Evolutionary conservation across 2,888 invertebrate genomes (phyloP), one percentile per base, ranked within the genome.

Genomic region (Amiota minor): DNA sequence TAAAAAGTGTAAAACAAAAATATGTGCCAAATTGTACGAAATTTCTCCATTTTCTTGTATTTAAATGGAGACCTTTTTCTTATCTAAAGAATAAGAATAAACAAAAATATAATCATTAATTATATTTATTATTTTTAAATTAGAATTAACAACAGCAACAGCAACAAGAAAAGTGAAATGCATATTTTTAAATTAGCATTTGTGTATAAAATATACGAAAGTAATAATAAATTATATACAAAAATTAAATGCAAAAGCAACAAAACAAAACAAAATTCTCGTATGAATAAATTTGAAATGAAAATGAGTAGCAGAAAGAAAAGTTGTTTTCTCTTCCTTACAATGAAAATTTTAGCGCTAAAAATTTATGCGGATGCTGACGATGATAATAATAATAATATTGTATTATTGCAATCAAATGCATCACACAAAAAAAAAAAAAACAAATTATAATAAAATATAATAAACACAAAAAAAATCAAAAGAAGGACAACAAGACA

Each of bases 21-120:
- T 87, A 88, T 89, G 88, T 88, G 88, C 88, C 88, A 88, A 88
- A 88, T 88, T 89, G 88, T 89, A 89, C 86, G 88, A 35, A 35
- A 35, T 87, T 87, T 86, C 85, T 82, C 79, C 87, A 86, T 84
- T 87, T 79, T 83, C 6, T 35, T 35, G 6, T 87, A 86, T 78
- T 82, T 80, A 76, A 81, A 80, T 83, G 83, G 80, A 47, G 35
- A 35, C 35, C 35, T 35, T 35, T 35, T 35, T 35, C 80, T 76
- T 59, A 72, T 64, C 59, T 35, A 72, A 82, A 70, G 68, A 50
- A 50, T 73, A 75, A 67, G 61, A 73, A 65, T 47, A 47, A 68
- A 84, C 80, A 79, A 76, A 78, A 73, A 76, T 35, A 49, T 11
- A 65, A 49, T 47, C n/a, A 65, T 45, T 16, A 65, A 76, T 50